Percentiles rank a stretch among this genome's conserved stretches.
These are phyloP conservation scores for Heliothis subflexa DNA, from an alignment of 1,140 invertebrate species.

Conservation along the genomic window DNA sequence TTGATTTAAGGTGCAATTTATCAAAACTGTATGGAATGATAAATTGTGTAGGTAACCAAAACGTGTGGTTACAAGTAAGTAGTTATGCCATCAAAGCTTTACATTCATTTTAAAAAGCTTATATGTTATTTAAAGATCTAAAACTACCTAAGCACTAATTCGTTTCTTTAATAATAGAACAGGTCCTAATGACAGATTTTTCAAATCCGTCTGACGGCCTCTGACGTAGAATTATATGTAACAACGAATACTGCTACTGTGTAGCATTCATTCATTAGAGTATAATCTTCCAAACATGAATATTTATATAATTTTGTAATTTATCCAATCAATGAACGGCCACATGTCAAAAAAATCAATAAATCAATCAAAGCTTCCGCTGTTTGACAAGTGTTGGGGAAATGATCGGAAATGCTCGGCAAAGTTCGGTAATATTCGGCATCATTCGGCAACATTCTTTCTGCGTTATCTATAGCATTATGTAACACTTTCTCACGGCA, in stretches of 20 bases:
- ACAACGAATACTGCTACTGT: too few relatives aligned
- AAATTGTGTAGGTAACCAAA: slow-evolving; percentile 17
- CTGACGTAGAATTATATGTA: too few relatives aligned
- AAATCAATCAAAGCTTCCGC: slow-evolving; percentile 35
- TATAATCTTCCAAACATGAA: too few relatives aligned
- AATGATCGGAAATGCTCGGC: slow-evolving; percentile 1
- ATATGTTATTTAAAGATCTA: too few relatives aligned
- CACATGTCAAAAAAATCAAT: background rate
- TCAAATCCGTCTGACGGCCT: too few relatives aligned
- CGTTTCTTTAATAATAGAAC: too few relatives aligned
- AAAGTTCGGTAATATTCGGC: too few relatives aligned
- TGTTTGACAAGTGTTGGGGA: slow-evolving; percentile 11
- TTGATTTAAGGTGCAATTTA: background rate
- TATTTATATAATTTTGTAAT: background rate
- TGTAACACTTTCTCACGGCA: slow-evolving; percentile 38
- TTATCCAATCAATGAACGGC: background rate
- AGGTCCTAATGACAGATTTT: too few relatives aligned
- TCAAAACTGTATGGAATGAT: background rate
- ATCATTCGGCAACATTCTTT: slow-evolving; percentile 17
- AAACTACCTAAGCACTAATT: too few relatives aligned
- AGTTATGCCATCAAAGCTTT: background rate
- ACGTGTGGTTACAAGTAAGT: background rate
- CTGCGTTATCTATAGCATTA: slow-evolving; percentile 23
- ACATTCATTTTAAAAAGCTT: background rate
- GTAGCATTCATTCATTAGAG: too few relatives aligned